Base-by-base conservation (phyloP, 2,888 invertebrate species). In the Tryphoninae sp. region DNA sequence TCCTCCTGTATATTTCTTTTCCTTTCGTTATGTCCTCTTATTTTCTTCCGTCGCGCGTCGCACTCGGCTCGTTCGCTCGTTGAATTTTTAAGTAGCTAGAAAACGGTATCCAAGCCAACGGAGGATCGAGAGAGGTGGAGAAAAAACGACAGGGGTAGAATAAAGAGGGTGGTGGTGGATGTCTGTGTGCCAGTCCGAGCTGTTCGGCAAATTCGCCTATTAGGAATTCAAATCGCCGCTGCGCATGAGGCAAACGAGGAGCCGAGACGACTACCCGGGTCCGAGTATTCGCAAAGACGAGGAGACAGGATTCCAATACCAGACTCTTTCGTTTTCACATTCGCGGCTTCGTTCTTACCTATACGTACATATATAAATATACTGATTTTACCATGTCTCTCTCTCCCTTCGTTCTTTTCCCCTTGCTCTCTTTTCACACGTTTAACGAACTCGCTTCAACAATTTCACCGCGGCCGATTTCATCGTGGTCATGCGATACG, bases 361-460 rank as follows among this genome's bases (percentile, higher is more conserved):
- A 33, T 33, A 6, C 33, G 6, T 33, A 33, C 33, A 33, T 33
- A 6, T 33, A 33, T 33, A 33, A 33, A 33, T 33, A 33, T 33
- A 33, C 33, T 33, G 33, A 4, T 33, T 33, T 33, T 6, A 33
- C 33, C 40, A 45, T 61, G 51, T 58, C 68, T 62, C 64, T 78
- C 26, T 53, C 49, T 68, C 72, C 73, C 76, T 55, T 64, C 59
- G 23, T 61, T 26, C 68, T 51, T 68, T 59, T 59, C 58, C 76
- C 62, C 33, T 65, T 53, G 55, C 73, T 22, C 45, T 49, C 74
- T 53, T 59, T 53, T 55, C 74, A 61, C 61, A 64, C 83, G 64
- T 83, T 85, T 85, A 85, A 85, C 84, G 85, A 85, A 85, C 82
- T 82, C 82, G 74, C 76, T 83, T 72, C 78, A 76, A 71, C 82